phyloP scores from a whole-genome alignment of 2,113 vertebrate species.

The Mungos mungo region DNA sequence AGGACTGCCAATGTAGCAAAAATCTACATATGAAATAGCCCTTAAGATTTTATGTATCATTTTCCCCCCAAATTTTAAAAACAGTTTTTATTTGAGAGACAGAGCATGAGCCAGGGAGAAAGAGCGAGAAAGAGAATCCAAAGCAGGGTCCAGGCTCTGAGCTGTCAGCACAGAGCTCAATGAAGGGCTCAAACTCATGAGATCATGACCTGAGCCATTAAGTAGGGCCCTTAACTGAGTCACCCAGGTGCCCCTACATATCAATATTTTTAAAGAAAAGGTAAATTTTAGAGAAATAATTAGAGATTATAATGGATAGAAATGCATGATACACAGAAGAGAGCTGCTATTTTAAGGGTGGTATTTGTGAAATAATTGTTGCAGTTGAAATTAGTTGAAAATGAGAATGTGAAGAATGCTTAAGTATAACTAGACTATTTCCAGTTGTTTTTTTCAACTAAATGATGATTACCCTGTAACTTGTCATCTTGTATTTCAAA shows the following conservation, averaged over 20 bases:
- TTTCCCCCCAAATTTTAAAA: too few relatives aligned
- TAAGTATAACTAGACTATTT: background rate
- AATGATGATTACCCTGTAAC: background rate
- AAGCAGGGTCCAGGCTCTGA: too few relatives aligned
- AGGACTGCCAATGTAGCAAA: conserved; percentile 4
- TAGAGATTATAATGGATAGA: background rate
- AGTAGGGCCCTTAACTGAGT: too few relatives aligned
- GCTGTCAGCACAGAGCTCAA: too few relatives aligned
- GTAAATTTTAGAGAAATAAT: background rate
- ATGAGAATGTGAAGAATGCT: background rate
- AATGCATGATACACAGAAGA: background rate
- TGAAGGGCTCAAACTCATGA: too few relatives aligned
- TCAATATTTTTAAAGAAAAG: background rate
- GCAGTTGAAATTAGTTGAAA: conserved; percentile 25
- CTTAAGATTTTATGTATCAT: background rate
- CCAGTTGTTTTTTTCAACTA: background rate
- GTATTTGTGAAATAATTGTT: background rate
- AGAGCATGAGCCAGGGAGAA: too few relatives aligned
- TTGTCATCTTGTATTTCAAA: background rate
- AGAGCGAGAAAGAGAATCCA: too few relatives aligned
- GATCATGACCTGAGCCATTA: too few relatives aligned
- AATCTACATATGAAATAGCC: conserved; percentile 6
- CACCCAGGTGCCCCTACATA: too few relatives aligned
- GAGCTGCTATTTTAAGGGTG: background rate
- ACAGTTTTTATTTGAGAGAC: too few relatives aligned